These are phyloP conservation scores for Anastrepha obliqua DNA, from an alignment of 1,140 invertebrate species.

Conservation along the genomic window DNA sequence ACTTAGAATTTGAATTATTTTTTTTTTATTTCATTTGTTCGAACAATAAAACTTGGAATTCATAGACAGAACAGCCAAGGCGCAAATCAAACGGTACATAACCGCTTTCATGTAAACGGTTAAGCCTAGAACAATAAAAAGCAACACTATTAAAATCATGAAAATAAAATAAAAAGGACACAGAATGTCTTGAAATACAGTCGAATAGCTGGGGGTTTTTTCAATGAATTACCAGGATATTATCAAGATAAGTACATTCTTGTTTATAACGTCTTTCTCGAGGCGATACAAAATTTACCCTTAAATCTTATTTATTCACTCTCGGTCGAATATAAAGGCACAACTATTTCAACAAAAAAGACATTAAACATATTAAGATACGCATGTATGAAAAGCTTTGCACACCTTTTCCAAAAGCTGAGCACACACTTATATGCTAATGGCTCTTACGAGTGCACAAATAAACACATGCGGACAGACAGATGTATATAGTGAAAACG, in stretches of 20 bases:
- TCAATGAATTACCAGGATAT: no score
- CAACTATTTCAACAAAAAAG: neutral
- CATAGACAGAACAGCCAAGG: no score
- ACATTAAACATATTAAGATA: neutral
- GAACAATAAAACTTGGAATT: neutral
- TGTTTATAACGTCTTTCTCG: neutral
- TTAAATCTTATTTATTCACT: slow-evolving; percentile 1
- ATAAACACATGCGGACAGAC: neutral
- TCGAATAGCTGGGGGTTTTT: no score
- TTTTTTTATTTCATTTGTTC: neutral
- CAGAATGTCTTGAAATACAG: no score
- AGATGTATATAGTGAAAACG: neutral
- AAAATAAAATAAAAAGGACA: no score
- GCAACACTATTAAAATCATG: no score
- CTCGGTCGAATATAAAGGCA: neutral
- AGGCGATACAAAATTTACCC: neutral
- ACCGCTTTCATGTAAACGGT: neutral
- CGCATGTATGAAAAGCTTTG: neutral
- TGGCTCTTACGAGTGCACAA: neutral
- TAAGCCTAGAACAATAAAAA: neutral
- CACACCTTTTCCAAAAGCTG: slow-evolving; percentile 4
- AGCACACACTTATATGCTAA: neutral
- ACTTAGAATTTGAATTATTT: no score
- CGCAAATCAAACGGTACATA: neutral
- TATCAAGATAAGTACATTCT: neutral